Base-by-base conservation (phyloP, 2,797 vertebrate species). In the Channallabes apus region DNA sequence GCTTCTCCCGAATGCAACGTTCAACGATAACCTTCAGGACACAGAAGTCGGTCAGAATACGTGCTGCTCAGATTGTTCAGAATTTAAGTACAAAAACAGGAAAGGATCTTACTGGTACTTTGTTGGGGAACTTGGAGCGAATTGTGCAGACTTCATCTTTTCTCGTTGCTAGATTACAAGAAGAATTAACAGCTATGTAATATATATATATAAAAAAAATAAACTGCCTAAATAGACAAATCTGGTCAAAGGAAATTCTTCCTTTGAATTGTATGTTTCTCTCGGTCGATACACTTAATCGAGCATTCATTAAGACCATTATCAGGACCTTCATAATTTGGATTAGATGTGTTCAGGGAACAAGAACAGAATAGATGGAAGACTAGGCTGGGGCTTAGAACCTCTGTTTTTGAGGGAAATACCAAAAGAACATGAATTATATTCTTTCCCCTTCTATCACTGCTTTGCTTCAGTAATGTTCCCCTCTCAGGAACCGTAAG, bases 71-170 rank as follows among this genome's bases (percentile, higher is more conserved):
- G n/a, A 65, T 51, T 51, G 46, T 12, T 80, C 29, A 20, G 17
- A 29, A 27, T 62, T 20, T 17, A 32, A 77, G 3, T 65, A 51
- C 68, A 6, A 81, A 35, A 9, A 41, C 29, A 80, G 22, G 29
- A 71, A 78, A 64, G 1, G 1, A 15, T 92, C 94, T 92, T 85
- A 96, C 96, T 24, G 95, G 96, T 77, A 96, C 86, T 88, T 96
- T 96, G 91, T 95, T 95, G 81, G 96, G 96, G 87, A 96, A 96
- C 91, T 94, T 96, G 15, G 92, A 93, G 0, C 92, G 93, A 87
- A 96, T 96, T 73, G 89, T 95, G 91, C 91, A 95, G 56, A 96
- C 96, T 90, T 96, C 96, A 82, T 95, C 90, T 92, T 95, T 93
- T 91, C 96, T 95, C 87, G 95, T 95, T 83, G 92, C 96, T 96